Percentiles rank a stretch among this genome's conserved stretches.
phyloP scores from a whole-genome alignment of 2,888 invertebrate species.

The Dynastes tityus region DNA sequence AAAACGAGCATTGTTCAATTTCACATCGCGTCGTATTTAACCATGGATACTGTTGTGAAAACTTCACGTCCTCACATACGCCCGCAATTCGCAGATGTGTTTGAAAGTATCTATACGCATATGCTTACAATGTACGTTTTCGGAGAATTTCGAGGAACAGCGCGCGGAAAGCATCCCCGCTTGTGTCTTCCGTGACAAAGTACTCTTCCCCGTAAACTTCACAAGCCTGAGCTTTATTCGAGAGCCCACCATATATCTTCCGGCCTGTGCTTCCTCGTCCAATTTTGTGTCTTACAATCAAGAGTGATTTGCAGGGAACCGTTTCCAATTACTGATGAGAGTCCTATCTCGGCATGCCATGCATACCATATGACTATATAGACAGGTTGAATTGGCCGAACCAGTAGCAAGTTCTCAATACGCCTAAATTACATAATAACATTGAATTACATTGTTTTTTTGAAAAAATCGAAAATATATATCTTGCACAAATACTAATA shows the following conservation, averaged over 20 bases:
- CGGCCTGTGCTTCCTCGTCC: slow-evolving; percentile 63
- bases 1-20: slow-evolving; percentile 38
- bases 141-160: not conserved
- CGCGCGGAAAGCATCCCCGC: slow-evolving; percentile 15
- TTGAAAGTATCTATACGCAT: not conserved
- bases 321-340: slow-evolving; percentile 35
- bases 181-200: slow-evolving; percentile 60
- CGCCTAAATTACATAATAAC: not conserved
- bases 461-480: not conserved
- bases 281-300: slow-evolving; percentile 66
- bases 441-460: not conserved
- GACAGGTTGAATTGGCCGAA: not conserved
- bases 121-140: not conserved
- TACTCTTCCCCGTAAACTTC: slow-evolving; percentile 61
- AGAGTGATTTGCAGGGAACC: slow-evolving; percentile 65
- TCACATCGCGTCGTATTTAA: slow-evolving; percentile 38
- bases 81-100: not conserved
- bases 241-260: slow-evolving; percentile 65
- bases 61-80: slow-evolving; percentile 9
- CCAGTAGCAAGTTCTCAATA: not conserved
- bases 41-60: slow-evolving; percentile 18
- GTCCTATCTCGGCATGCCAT: slow-evolving; percentile 35
- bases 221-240: slow-evolving; percentile 65
- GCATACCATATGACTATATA: slow-evolving; percentile 19
- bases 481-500: too few species aligned